Conservation (phyloP, 2,113 vertebrate species). For the Saguinus midas region DNA sequence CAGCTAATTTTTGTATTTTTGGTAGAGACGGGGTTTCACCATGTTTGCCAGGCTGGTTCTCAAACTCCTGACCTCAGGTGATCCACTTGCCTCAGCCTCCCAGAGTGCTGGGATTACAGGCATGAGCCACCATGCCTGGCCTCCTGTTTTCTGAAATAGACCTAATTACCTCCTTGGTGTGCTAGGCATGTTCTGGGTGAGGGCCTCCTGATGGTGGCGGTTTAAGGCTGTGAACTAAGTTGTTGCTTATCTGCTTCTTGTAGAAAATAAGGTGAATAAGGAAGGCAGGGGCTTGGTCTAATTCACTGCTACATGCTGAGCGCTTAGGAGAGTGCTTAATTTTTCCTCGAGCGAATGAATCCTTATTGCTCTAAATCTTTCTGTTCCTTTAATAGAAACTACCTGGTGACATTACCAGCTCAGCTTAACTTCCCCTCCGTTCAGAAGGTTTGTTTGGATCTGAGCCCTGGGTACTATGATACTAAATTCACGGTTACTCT, state of each 20-base stretch:
- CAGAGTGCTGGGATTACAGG: no score
- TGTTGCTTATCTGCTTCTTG: background rate
- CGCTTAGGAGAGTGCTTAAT: background rate
- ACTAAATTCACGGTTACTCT: constrained; percentile 33
- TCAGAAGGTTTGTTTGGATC: constrained; percentile 79
- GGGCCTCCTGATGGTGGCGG: background rate
- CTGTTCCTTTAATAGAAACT: constrained; percentile 68
- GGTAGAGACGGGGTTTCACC: no score
- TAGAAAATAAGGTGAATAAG: background rate
- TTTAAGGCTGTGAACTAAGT: background rate
- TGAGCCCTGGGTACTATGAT: constrained; percentile 45
- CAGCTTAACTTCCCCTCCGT: constrained; percentile 74
- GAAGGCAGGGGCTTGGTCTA: background rate
- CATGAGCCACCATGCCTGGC: no score
- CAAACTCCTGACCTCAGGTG: no score
- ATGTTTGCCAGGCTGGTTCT: no score
- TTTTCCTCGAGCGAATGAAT: background rate
- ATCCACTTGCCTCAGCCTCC: no score
- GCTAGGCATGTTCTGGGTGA: background rate
- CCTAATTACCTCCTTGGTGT: background rate
- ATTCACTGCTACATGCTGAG: background rate
- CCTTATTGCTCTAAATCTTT: constrained; percentile 1
- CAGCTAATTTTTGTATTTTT: no score
- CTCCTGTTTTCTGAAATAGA: background rate
- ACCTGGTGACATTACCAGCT: constrained; percentile 78